Conservation (phyloP, 2,113 vertebrate species). For the Nesogale talazaci region DNA sequence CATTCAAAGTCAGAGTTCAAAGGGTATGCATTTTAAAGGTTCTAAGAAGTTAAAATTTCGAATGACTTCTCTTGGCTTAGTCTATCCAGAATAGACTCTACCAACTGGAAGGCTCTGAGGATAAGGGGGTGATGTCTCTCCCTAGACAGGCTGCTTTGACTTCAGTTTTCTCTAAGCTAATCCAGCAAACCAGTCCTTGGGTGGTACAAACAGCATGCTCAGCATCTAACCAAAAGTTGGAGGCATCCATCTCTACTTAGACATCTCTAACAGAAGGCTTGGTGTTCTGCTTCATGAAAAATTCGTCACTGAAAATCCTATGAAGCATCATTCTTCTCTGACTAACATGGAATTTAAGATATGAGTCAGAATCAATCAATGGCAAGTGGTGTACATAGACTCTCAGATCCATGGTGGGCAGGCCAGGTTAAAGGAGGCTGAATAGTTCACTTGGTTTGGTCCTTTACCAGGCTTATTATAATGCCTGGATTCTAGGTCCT, state of each 20-base stretch:
- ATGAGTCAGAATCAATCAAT: not conserved
- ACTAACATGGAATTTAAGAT: not conserved
- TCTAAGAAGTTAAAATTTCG: not conserved
- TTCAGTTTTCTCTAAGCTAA: not conserved
- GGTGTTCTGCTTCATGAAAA: not conserved
- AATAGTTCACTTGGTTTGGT: not conserved
- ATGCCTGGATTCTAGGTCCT: not conserved
- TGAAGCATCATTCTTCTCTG: not conserved
- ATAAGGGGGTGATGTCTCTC: not conserved
- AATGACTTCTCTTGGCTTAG: not conserved
- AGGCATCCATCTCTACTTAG: not conserved
- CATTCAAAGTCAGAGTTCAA: slow-evolving; percentile 2
- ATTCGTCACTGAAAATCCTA: not conserved
- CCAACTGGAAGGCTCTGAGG: not conserved
- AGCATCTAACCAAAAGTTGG: not conserved
- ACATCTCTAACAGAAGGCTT: not conserved
- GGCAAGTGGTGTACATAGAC: not conserved
- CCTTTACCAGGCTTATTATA: not conserved
- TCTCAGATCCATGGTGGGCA: not conserved
- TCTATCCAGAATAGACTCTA: not conserved
- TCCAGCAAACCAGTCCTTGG: not conserved
- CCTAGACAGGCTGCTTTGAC: not conserved
- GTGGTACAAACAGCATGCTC: not conserved
- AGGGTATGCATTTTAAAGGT: not conserved
- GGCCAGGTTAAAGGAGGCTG: not conserved